A percentile compares a stretch with the other conserved stretches of the same genome.
phyloP scores from a whole-genome alignment of 2,888 invertebrate genomes.

The Odontomyia ornata region DNA sequence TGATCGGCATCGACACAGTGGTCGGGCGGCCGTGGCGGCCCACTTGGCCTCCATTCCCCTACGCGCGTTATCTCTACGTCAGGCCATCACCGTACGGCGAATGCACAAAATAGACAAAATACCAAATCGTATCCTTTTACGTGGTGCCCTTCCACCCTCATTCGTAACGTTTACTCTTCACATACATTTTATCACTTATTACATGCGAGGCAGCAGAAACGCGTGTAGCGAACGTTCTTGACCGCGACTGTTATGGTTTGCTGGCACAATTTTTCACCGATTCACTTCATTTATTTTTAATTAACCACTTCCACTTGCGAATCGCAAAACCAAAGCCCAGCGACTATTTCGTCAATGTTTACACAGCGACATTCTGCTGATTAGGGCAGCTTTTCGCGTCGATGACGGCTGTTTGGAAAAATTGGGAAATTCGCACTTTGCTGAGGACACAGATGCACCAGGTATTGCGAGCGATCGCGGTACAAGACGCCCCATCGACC shows the following conservation, averaged over 20 bases:
- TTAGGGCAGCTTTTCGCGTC: slow-evolving; percentile 11
- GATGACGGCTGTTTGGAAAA: not conserved
- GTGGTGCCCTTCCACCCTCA: not conserved
- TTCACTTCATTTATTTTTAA: slow-evolving; percentile 35
- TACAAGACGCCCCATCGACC: not conserved
- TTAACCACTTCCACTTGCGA: slow-evolving; percentile 35
- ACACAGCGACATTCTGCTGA: slow-evolving; percentile 35
- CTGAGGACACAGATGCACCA: slow-evolving; percentile 22
- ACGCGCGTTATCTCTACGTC: not conserved
- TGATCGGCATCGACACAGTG: slow-evolving; percentile 13
- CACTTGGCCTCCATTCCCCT: not conserved
- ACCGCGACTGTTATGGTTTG: slow-evolving; percentile 30
- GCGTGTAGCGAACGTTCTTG: slow-evolving; percentile 11
- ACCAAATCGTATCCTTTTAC: slow-evolving; percentile 30
- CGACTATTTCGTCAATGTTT: slow-evolving; percentile 31
- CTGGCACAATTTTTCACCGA: slow-evolving; percentile 30
- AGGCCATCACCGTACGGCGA: not conserved
- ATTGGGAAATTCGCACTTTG: slow-evolving; percentile 17
- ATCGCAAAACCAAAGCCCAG: not conserved
- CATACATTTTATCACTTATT: slow-evolving; percentile 21
- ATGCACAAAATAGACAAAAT: not conserved
- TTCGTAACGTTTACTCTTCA: not conserved
- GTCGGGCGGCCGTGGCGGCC: not conserved
- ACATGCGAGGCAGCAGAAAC: not conserved
- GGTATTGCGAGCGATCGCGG: slow-evolving; percentile 17